phyloP scores from a whole-genome alignment of 2,888 invertebrate species.

The Lacanobia oleracea region DNA sequence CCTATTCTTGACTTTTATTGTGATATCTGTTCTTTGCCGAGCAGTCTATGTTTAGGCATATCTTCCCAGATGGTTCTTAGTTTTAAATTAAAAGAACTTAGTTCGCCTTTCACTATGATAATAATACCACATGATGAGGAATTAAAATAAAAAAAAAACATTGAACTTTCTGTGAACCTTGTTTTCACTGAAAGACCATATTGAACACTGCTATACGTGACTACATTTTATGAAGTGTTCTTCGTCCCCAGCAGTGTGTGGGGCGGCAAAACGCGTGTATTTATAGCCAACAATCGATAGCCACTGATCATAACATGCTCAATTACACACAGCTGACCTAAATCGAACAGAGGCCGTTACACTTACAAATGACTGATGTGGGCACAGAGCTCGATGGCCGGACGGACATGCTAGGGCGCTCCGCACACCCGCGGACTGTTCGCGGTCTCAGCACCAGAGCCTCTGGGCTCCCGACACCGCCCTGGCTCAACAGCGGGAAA shows the following conservation, averaged over 20 bases:
- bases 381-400: constrained; percentile 16
- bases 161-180: neutral
- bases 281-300: constrained; percentile 69
- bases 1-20: neutral
- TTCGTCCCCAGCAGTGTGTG: constrained; percentile 73
- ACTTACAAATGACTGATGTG: constrained; percentile 46
- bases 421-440: constrained; percentile 27
- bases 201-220: neutral
- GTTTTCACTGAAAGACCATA: neutral
- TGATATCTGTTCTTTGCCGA: neutral
- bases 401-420: constrained; percentile 49
- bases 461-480: constrained; percentile 64
- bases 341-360: constrained; percentile 17
- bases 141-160: neutral
- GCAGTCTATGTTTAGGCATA: neutral
- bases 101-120: neutral
- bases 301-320: constrained; percentile 57
- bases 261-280: constrained; percentile 79
- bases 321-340: constrained; percentile 54
- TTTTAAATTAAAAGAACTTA: neutral
- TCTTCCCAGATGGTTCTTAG: neutral
- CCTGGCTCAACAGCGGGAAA: constrained; percentile 46
- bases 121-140: neutral
- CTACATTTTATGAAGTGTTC: neutral
- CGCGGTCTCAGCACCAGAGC: constrained; percentile 40